Base-by-base conservation (phyloP, 2,888 invertebrate species). In the Noctua fimbriata region DNA sequence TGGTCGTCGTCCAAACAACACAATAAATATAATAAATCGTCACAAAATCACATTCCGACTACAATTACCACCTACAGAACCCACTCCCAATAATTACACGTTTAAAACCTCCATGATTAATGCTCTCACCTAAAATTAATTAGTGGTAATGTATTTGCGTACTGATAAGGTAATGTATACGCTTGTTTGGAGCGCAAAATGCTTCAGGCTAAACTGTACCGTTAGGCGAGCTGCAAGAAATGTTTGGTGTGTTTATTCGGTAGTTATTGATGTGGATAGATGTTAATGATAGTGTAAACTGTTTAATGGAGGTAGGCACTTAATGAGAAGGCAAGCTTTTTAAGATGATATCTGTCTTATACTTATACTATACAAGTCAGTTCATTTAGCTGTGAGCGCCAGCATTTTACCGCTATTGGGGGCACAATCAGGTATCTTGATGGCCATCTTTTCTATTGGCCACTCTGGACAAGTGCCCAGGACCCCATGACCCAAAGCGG, bases 141-240 rank as follows among this genome's bases (percentile, higher is more conserved):
- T 87, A 87, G 85, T 84, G 60, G 55, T 82, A 87, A 86, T 89
- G 84, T 82, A 81, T 89, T 84, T 84, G 80, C 47, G 78, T 72
- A 70, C 72, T 66, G 83, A 86, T 87, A 87, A 88, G 85, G 88
- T 84, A 90, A 86, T 87, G 84, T 84, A 86, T 89, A 87, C 76
- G 78, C 70, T 71, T 69, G 74, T 76, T 73, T 63, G 44, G 69
- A 71, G 41, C 52, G 70, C 73, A 76, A 28, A 49, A 21, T 2
- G 78, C 86, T 70, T 47, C 44, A 18, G 82, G 86, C 87, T 16
- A 75, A 67, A 70, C 49, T 70, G 65, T 74, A 84, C 83, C 70
- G 89, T 83, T 88, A 84, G 36, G 69, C 69, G 78, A 83, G 76
- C 47, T 60, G 60, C 76, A 86, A 84, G 83, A 84, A 81, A 28